Evolutionary conservation across 2,888 invertebrate species (phyloP).

Genomic region (Brachyptera risi): DNA sequence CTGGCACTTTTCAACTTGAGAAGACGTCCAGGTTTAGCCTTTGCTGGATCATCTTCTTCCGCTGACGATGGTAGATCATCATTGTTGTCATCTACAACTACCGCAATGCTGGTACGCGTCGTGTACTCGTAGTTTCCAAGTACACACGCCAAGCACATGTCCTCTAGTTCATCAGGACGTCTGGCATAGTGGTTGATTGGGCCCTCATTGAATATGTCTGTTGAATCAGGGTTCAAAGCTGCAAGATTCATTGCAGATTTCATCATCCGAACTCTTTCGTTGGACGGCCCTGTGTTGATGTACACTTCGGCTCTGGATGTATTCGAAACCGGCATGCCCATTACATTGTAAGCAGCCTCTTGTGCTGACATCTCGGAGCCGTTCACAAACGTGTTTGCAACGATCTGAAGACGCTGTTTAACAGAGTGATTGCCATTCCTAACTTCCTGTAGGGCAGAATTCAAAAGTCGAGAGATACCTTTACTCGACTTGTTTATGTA

Average conservation of each 20-base stretch:
- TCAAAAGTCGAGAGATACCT: too few species aligned
- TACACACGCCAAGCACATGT: too few species aligned
- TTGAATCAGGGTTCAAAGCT: conserved; percentile 20
- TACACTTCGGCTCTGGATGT: conserved; percentile 23
- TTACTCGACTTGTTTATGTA: too few species aligned
- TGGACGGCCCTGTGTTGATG: too few species aligned
- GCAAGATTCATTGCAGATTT: not conserved
- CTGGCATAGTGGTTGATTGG: conserved; percentile 37
- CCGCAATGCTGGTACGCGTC: not conserved
- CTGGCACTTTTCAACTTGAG: not conserved
- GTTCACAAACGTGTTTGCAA: conserved; percentile 36
- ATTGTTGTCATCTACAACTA: not conserved
- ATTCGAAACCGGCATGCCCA: conserved; percentile 30
- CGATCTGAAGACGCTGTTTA: conserved; percentile 29
- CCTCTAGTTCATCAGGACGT: conserved; percentile 36
- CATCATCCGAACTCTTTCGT: not conserved
- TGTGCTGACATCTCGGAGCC: conserved; percentile 36
- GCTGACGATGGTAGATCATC: not conserved
- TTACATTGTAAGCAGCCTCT: conserved; percentile 35
- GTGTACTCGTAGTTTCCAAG: too few species aligned
- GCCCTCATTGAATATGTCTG: conserved; percentile 23
- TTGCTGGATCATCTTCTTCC: not conserved
- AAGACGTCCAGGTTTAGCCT: not conserved
- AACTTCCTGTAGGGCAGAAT: too few species aligned
- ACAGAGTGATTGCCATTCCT: too few species aligned